Conservation (phyloP, 2,113 vertebrate species). For the Nerophis lumbriciformis region DNA sequence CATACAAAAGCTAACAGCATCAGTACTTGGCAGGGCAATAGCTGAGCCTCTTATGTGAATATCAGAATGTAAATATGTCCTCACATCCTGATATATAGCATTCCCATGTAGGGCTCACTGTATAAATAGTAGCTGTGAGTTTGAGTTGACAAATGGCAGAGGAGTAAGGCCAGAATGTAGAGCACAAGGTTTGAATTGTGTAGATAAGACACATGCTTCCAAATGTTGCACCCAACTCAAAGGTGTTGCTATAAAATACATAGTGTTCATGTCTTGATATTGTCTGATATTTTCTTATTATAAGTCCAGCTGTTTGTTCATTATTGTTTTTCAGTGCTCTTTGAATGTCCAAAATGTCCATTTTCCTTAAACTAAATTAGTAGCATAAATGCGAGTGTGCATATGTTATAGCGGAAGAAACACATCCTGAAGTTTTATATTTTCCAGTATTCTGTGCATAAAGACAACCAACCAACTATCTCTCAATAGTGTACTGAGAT, state of each 20-base stretch:
- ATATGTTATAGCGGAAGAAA: no score
- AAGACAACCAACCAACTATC: no score
- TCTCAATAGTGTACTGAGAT: no score
- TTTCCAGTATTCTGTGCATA: no score
- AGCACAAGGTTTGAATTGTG: slow-evolving; percentile 46
- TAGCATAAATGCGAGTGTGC: no score
- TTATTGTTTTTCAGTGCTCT: no score
- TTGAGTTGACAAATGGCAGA: slow-evolving; percentile 52
- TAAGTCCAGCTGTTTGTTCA: no score
- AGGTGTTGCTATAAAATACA: slow-evolving; percentile 35
- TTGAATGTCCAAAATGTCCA: no score
- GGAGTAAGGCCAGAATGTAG: slow-evolving; percentile 45
- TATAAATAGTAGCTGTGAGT: slow-evolving; percentile 63
- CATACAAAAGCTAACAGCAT: slow-evolving; percentile 18
- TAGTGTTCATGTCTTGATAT: slow-evolving; percentile 28
- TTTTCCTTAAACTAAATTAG: no score
- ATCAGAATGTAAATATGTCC: slow-evolving; percentile 42
- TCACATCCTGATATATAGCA: slow-evolving; percentile 54
- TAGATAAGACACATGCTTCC: slow-evolving; percentile 41
- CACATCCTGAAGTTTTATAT: no score
- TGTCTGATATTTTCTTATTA: neutral
- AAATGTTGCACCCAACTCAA: slow-evolving; percentile 35
- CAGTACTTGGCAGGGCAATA: slow-evolving; percentile 12
- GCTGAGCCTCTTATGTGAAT: slow-evolving; percentile 37
- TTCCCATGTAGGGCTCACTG: slow-evolving; percentile 53